phyloP scores from a whole-genome alignment of 2,113 vertebrate species.

The Vulpes vulpes region DNA sequence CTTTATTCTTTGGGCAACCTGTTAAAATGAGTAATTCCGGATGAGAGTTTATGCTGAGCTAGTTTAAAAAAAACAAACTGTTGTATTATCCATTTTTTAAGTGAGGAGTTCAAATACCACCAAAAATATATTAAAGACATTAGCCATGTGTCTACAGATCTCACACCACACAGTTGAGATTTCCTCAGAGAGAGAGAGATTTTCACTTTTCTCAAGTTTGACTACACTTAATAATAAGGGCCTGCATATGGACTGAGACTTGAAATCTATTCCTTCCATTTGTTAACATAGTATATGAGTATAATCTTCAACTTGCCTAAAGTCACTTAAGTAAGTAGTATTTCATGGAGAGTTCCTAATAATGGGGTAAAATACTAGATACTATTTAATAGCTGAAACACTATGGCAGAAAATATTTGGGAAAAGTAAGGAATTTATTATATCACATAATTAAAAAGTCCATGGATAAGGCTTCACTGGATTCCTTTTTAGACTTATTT shows the following conservation, averaged over 20 bases:
- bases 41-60: conserved; percentile 77
- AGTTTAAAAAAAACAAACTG: conserved; percentile 83
- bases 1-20: conserved; percentile 81
- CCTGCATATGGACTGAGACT: conserved; percentile 14
- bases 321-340: background rate
- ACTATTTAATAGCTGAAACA: background rate
- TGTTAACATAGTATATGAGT: background rate
- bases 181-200: conserved; percentile 72
- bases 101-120: conserved; percentile 79
- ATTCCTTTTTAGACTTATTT: background rate
- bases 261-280: conserved; percentile 32
- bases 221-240: background rate
- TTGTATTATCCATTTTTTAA: conserved; percentile 82
- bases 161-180: conserved; percentile 72
- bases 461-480: background rate
- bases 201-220: conserved; percentile 65
- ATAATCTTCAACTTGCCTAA: background rate
- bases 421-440: background rate
- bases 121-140: conserved; percentile 79
- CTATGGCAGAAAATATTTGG: background rate
- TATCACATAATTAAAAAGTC: background rate
- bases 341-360: background rate
- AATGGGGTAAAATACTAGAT: background rate
- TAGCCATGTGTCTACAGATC: conserved; percentile 67
- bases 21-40: conserved; percentile 80